Evolutionary conservation across 2,888 invertebrate genomes (phyloP).

Genomic region (Oscheius sp.): DNA sequence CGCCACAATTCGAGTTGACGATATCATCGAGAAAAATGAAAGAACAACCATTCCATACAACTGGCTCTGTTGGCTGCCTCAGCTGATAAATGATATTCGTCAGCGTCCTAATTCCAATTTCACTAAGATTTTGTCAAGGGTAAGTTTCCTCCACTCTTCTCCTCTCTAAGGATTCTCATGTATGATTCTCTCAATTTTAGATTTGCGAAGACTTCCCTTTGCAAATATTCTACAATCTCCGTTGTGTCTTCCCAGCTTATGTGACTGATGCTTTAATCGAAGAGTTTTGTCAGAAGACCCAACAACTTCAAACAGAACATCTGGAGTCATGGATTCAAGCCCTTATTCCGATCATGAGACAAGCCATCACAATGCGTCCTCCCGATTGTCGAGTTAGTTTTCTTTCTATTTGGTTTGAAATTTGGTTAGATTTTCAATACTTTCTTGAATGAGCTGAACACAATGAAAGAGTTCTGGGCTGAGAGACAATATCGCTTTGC

Average conservation of each 20-base stretch:
- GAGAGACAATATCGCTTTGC: slow-evolving; percentile 46
- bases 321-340: neutral
- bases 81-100: slow-evolving; percentile 42
- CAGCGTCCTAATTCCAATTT: slow-evolving; percentile 31
- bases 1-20: slow-evolving; percentile 37
- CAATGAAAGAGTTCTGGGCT: slow-evolving; percentile 46
- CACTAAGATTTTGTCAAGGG: slow-evolving; percentile 33
- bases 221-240: slow-evolving; percentile 44
- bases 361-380: slow-evolving; percentile 32
- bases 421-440: slow-evolving; percentile 36
- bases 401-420: neutral
- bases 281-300: neutral
- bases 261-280: slow-evolving; percentile 2
- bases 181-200: slow-evolving; percentile 17
- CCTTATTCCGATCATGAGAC: slow-evolving; percentile 27
- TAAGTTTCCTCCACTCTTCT: slow-evolving; percentile 3
- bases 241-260: slow-evolving; percentile 29
- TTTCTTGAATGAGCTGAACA: slow-evolving; percentile 36
- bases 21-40: slow-evolving; percentile 46
- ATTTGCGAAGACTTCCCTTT: slow-evolving; percentile 40
- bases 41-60: slow-evolving; percentile 53
- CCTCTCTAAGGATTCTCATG: too few relatives aligned
- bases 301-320: neutral
- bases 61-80: slow-evolving; percentile 64
- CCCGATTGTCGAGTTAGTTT: slow-evolving; percentile 36